phyloP scores from a whole-genome alignment of 1,140 invertebrate genomes.

The Cotesia vestalis region DNA sequence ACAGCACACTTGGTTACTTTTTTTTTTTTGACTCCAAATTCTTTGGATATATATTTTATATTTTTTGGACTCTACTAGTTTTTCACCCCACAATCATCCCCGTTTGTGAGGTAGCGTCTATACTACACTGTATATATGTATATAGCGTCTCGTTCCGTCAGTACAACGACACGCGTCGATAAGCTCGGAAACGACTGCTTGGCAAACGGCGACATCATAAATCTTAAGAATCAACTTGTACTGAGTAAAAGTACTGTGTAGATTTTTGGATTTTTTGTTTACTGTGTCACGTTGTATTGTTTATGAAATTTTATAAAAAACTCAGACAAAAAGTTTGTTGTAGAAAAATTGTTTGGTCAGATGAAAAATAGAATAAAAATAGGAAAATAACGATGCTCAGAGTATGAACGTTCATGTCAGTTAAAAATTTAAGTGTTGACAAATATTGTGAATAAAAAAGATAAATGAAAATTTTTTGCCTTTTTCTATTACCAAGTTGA shows the following conservation, averaged over 20 bases:
- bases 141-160: constrained; percentile 9
- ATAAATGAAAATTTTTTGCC: too few relatives aligned
- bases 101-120: background rate
- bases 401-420: too few relatives aligned
- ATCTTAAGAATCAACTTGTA: constrained; percentile 28
- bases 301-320: background rate
- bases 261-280: background rate
- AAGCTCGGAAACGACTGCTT: constrained; percentile 34
- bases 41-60: background rate
- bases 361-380: too few relatives aligned
- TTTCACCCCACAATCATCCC: constrained; percentile 6
- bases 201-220: constrained; percentile 34
- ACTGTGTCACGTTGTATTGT: background rate
- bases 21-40: constrained; percentile 1
- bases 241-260: background rate
- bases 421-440: too few relatives aligned
- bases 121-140: too few relatives aligned
- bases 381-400: too few relatives aligned
- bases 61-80: background rate
- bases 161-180: constrained; percentile 33
- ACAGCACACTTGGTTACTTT: too few relatives aligned
- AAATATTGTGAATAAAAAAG: too few relatives aligned
- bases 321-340: too few relatives aligned
- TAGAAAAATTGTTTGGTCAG: too few relatives aligned
- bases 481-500: background rate